Percentiles rank a stretch among this genome's conserved stretches.
Evolutionary conservation across 2,797 vertebrate genomes (phyloP).

Genomic region (Chelmon rostratus): DNA sequence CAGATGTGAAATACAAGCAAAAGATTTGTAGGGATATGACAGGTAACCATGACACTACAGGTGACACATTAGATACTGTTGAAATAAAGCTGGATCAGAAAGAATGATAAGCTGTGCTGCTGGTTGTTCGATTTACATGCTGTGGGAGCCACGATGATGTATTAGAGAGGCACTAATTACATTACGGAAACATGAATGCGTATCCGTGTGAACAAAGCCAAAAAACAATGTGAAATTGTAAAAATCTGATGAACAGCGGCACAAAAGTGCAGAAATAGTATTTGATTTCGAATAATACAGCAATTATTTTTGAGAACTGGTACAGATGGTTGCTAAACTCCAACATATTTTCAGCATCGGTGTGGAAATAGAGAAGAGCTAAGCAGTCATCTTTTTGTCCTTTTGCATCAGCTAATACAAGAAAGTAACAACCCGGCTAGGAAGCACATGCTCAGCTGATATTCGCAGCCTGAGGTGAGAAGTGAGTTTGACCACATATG

Average conservation of each 20-base stretch:
- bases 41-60: slow-evolving; percentile 7
- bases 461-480: slow-evolving; percentile 55
- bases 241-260: neutral
- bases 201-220: neutral
- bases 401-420: slow-evolving; percentile 21
- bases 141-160: neutral
- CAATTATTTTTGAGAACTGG: neutral
- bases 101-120: neutral
- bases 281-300: neutral
- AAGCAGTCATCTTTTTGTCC: neutral
- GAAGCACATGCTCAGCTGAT: slow-evolving; percentile 42
- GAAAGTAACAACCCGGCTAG: slow-evolving; percentile 25
- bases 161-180: neutral
- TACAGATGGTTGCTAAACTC: neutral
- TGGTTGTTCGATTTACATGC: neutral
- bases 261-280: neutral
- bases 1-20: slow-evolving; percentile 40
- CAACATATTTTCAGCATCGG: neutral
- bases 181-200: neutral
- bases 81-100: neutral
- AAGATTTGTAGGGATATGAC: slow-evolving; percentile 18
- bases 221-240: neutral
- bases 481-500: slow-evolving; percentile 71
- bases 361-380: neutral
- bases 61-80: neutral